phyloP scores from a whole-genome alignment of 2,113 vertebrate genomes.

The Cinclus cinclus region DNA sequence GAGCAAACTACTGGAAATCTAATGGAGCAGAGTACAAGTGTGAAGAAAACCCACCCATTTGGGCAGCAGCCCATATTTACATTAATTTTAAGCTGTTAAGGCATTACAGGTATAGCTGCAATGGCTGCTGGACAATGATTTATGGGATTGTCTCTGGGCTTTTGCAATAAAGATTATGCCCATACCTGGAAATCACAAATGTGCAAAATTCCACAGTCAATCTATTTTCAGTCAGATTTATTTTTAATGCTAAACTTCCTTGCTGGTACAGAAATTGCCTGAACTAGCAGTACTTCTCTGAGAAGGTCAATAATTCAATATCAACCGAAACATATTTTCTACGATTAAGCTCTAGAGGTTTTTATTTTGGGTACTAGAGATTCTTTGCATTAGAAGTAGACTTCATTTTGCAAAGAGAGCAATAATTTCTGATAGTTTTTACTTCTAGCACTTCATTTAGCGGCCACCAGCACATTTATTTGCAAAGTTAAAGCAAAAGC shows the following conservation, averaged over 20 bases:
- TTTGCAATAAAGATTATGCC: neutral
- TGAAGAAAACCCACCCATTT: neutral
- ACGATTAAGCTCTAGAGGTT: neutral
- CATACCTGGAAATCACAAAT: neutral
- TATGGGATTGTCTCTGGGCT: neutral
- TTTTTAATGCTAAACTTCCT: neutral
- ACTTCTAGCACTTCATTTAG: neutral
- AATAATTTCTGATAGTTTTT: conserved; percentile 7
- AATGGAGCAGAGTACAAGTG: neutral
- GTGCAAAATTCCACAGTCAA: neutral
- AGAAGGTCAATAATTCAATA: conserved; percentile 41
- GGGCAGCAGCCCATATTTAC: neutral
- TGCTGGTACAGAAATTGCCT: neutral
- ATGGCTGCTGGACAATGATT: neutral
- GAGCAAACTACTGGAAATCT: neutral
- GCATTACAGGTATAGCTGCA: neutral
- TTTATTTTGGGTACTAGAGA: neutral
- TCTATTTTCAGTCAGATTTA: neutral
- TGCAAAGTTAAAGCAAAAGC: neutral
- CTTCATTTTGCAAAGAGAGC: neutral
- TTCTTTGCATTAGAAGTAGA: neutral
- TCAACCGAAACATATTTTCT: neutral
- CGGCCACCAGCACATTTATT: neutral
- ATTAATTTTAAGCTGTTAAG: neutral
- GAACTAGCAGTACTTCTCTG: neutral